A percentile compares a stretch with the other conserved stretches of the same genome.
phyloP scores from a whole-genome alignment of 2,113 vertebrate species.

The Nyctibius bracteatus region DNA sequence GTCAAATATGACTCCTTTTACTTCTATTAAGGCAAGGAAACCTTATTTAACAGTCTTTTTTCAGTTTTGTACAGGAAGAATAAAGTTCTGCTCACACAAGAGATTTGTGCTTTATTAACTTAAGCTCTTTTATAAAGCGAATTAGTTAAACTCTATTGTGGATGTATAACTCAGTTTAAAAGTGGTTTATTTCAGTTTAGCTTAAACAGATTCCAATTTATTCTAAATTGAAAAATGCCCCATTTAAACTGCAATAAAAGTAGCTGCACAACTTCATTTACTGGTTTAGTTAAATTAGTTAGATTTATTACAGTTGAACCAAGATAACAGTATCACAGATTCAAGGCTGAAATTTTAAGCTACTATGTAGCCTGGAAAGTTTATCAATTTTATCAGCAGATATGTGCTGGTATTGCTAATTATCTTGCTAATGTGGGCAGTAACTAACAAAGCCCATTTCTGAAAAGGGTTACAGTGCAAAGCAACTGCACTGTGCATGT shows the following conservation, averaged over 20 bases:
- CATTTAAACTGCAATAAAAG: conserved; percentile 21
- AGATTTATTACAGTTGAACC: background rate
- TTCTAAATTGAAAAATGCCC: conserved; percentile 3
- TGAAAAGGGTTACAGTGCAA: background rate
- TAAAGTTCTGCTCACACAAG: background rate
- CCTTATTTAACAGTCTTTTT: background rate
- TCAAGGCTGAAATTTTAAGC: background rate
- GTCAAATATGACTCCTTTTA: background rate
- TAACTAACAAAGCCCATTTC: background rate
- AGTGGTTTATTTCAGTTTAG: conserved; percentile 3
- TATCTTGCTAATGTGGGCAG: background rate
- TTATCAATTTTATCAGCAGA: background rate
- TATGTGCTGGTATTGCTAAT: background rate
- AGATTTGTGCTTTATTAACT: background rate
- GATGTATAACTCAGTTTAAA: conserved; percentile 8
- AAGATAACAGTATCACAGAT: background rate
- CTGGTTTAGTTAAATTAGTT: conserved; percentile 3
- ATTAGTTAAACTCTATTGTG: background rate
- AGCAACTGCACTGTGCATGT: background rate
- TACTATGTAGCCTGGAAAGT: background rate
- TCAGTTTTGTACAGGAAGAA: background rate
- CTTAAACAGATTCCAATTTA: conserved; percentile 17
- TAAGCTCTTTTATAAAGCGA: background rate
- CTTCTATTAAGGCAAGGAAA: background rate
- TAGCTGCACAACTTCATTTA: background rate